Conservation (phyloP, 1,140 invertebrate species). For the Cyclargus thomasi region DNA sequence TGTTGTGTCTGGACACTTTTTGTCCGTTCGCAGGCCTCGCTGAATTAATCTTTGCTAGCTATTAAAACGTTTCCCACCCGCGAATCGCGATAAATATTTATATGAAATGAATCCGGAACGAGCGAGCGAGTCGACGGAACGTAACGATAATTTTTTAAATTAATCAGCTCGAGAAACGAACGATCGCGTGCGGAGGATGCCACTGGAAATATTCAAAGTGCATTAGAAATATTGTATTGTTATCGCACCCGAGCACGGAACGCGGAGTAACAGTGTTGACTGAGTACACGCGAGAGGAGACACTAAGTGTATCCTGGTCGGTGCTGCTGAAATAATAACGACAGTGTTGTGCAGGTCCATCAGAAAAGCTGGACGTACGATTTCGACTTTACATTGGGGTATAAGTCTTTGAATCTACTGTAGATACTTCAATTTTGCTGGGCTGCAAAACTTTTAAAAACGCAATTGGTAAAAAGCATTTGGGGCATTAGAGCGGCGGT, state of each 20-base stretch:
- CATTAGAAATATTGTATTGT: conserved; percentile 21
- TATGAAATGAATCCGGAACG: conserved; percentile 23
- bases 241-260: neutral
- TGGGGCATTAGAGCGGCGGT: neutral
- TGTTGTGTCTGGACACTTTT: neutral
- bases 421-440: neutral
- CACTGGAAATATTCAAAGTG: conserved; percentile 15
- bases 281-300: neutral
- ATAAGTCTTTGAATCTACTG: too few species aligned
- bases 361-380: too few species aligned
- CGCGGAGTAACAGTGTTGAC: neutral
- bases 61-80: conserved; percentile 20
- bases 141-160: conserved; percentile 24
- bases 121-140: conserved; percentile 18
- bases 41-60: neutral
- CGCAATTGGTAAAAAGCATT: neutral
- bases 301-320: too few species aligned
- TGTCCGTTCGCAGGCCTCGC: neutral
- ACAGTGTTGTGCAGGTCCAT: too few species aligned
- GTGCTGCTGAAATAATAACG: too few species aligned
- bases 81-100: conserved; percentile 17
- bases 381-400: too few species aligned
- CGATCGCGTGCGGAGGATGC: conserved; percentile 24
- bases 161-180: conserved; percentile 24
- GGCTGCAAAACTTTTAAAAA: neutral